Conservation (phyloP, 2,113 vertebrate genomes). For the Sarotherodon lohbergeri region DNA sequence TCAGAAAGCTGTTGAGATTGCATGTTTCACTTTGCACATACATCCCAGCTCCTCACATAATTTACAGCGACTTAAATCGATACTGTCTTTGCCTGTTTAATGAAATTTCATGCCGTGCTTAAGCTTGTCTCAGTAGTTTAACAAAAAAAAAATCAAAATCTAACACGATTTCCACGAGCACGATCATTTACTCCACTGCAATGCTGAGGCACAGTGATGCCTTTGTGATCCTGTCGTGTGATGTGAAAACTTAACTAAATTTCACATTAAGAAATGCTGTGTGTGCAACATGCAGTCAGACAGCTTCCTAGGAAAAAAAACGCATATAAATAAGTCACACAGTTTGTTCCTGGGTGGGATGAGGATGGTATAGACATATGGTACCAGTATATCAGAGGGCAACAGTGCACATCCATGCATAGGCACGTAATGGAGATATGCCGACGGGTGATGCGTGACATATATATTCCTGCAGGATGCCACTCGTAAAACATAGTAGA, state of each 20-base stretch:
- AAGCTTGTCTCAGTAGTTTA: slow-evolving; percentile 1
- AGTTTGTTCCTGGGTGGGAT: not conserved
- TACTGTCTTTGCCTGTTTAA: not conserved
- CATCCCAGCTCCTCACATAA: not conserved
- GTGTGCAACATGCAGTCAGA: not conserved
- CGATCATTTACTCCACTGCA: not conserved
- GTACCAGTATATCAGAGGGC: not conserved
- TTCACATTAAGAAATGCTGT: not conserved
- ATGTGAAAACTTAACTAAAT: not conserved
- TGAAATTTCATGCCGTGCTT: slow-evolving; percentile 1
- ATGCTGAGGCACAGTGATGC: not conserved
- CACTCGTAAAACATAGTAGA: not conserved
- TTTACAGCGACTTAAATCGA: slow-evolving; percentile 20
- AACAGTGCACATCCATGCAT: slow-evolving; percentile 1
- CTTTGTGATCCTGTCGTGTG: not conserved
- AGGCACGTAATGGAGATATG: not conserved
- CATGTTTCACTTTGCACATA: slow-evolving; percentile 9
- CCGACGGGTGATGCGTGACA: slow-evolving; percentile 16
- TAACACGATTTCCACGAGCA: not conserved
- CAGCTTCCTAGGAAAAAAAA: not conserved
- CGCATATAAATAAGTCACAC: slow-evolving; percentile 40
- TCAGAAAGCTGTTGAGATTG: slow-evolving; percentile 4
- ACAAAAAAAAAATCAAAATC: not conserved
- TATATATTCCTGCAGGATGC: not conserved
- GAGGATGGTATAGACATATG: slow-evolving; percentile 1